Conservation (phyloP, 2,888 invertebrate species). For the Macrosiphum euphorbiae region DNA sequence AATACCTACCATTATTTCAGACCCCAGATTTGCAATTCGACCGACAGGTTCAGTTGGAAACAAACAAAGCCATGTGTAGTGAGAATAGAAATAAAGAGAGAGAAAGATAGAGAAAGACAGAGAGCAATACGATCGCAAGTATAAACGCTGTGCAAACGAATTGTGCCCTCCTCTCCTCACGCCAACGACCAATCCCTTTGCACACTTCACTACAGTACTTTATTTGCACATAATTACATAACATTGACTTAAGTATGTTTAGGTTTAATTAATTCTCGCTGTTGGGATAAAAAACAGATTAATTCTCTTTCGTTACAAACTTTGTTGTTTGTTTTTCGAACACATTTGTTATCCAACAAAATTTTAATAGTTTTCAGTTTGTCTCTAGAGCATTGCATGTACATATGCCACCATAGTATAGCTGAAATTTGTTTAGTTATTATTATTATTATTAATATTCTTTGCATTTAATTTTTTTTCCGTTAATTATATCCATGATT, state of each 20-base stretch:
- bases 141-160: slow-evolving; percentile 49
- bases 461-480: not conserved
- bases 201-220: slow-evolving; percentile 39
- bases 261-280: slow-evolving; percentile 56
- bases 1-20: slow-evolving; percentile 20
- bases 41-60: slow-evolving; percentile 11
- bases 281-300: slow-evolving; percentile 54
- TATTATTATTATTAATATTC: not conserved
- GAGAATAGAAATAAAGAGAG: no score
- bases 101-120: no score
- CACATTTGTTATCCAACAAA: slow-evolving; percentile 35
- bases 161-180: slow-evolving; percentile 1
- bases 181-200: slow-evolving; percentile 18
- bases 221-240: slow-evolving; percentile 60
- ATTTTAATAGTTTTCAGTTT: slow-evolving; percentile 33
- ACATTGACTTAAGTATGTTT: slow-evolving; percentile 56
- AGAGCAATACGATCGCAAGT: not conserved
- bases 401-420: not conserved
- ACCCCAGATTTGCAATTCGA: not conserved
- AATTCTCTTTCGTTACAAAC: slow-evolving; percentile 46
- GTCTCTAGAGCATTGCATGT: not conserved
- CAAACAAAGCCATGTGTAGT: slow-evolving; percentile 9
- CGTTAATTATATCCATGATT: not conserved
- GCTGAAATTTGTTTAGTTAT: not conserved
- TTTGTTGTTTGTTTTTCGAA: slow-evolving; percentile 42